Evolutionary conservation across 1,140 invertebrate species (phyloP).

Genomic region (Himalopsyche phryganea): DNA sequence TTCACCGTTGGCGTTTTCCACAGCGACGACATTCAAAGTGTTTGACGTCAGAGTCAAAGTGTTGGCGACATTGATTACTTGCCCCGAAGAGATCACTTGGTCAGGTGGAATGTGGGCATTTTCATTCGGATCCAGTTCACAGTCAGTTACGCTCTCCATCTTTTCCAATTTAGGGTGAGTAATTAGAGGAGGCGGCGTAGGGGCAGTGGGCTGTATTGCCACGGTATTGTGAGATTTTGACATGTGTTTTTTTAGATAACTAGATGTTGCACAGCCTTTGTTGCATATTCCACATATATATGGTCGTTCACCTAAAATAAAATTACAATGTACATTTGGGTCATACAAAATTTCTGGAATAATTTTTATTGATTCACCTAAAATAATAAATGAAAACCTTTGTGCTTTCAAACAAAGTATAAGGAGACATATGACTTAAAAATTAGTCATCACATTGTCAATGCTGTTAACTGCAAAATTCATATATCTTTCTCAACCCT

Average conservation of each 20-base stretch:
- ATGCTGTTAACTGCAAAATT: too few relatives aligned
- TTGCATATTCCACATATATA: conserved; percentile 49
- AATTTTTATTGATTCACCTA: too few relatives aligned
- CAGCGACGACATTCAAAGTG: conserved; percentile 27
- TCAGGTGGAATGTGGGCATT: neutral
- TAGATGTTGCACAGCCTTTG: conserved; percentile 44
- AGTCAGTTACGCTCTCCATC: neutral
- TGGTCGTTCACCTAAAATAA: conserved; percentile 47
- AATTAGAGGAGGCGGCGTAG: too few relatives aligned
- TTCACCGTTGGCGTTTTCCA: conserved; percentile 38
- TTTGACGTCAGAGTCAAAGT: conserved; percentile 18
- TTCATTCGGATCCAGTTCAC: neutral
- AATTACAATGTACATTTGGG: too few relatives aligned
- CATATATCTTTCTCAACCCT: too few relatives aligned
- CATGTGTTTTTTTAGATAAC: conserved; percentile 42
- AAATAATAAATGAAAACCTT: too few relatives aligned
- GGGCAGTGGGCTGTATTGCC: neutral
- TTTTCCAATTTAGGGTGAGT: neutral
- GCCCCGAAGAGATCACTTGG: neutral
- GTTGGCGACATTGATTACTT: conserved; percentile 19
- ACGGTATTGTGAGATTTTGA: conserved; percentile 38
- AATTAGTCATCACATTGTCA: too few relatives aligned
- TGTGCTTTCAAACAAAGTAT: too few relatives aligned
- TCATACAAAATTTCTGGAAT: too few relatives aligned
- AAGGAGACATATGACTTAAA: too few relatives aligned